Evolutionary conservation across 2,888 invertebrate genomes (phyloP).

Genomic region (Drosophila cracens): DNA sequence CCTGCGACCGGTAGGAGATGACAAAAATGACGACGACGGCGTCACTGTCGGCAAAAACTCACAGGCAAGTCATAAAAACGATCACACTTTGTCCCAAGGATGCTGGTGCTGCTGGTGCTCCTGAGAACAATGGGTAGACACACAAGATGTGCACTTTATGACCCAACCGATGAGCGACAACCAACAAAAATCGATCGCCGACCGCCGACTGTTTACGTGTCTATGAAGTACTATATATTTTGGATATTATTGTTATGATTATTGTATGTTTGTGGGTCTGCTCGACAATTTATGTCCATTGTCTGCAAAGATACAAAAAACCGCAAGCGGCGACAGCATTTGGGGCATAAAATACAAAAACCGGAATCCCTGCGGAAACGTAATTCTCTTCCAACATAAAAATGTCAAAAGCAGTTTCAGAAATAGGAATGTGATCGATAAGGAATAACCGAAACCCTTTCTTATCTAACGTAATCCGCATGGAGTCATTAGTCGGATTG

Average conservation of each 20-base stretch:
- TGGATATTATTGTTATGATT: constrained; percentile 73
- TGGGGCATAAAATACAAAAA: constrained; percentile 33
- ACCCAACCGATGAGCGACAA: constrained; percentile 28
- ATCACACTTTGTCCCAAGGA: constrained; percentile 75
- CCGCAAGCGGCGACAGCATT: constrained; percentile 56
- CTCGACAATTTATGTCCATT: constrained; percentile 59
- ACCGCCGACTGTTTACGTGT: constrained; percentile 68
- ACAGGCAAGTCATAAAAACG: constrained; percentile 76
- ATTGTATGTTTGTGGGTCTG: constrained; percentile 71
- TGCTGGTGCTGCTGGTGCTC: constrained; percentile 33
- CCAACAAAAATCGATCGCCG: constrained; percentile 38
- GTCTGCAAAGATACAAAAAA: constrained; percentile 47
- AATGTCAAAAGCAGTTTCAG: constrained; percentile 34
- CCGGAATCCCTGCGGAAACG: constrained; percentile 41
- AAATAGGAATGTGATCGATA: constrained; percentile 7
- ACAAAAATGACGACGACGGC: constrained; percentile 55
- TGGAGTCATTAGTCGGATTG: constrained; percentile 61
- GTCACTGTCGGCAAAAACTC: constrained; percentile 71
- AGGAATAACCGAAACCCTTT: constrained; percentile 39
- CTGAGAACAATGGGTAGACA: constrained; percentile 56
- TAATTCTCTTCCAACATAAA: constrained; percentile 27
- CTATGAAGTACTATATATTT: constrained; percentile 30
- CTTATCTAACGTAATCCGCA: constrained; percentile 48
- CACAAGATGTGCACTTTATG: constrained; percentile 66
- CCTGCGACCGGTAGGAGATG: constrained; percentile 43